phyloP scores from a whole-genome alignment of 2,797 vertebrate genomes.

The Pseudotriccus pelzelni region DNA sequence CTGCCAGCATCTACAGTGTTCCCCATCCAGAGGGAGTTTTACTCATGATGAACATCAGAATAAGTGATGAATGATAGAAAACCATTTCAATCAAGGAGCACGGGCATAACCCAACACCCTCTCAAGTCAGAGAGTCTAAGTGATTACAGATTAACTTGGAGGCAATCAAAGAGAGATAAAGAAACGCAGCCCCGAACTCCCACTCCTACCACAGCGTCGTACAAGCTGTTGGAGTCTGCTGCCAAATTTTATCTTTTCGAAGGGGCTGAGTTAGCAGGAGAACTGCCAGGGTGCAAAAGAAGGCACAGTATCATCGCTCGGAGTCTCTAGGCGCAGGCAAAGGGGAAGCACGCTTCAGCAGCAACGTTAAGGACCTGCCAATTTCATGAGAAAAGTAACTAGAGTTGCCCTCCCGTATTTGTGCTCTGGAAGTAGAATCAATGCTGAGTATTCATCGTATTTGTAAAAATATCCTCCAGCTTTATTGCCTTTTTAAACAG shows the following conservation, averaged over 20 bases:
- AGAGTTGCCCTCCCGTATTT: background rate
- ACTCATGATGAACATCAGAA: background rate
- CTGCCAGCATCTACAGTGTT: background rate
- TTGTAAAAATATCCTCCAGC: background rate
- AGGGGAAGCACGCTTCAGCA: background rate
- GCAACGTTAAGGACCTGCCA: background rate
- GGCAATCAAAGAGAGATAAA: background rate
- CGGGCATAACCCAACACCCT: background rate
- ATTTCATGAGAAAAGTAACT: background rate
- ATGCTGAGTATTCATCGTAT: accelerated
- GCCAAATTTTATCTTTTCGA: background rate
- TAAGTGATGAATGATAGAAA: background rate
- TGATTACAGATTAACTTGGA: background rate
- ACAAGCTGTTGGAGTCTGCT: background rate
- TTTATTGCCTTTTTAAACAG: background rate
- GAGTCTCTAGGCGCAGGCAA: background rate
- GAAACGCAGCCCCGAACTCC: background rate
- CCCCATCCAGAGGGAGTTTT: background rate
- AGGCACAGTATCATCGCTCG: background rate
- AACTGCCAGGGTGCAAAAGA: background rate
- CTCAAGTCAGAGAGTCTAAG: background rate
- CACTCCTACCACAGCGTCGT: accelerated
- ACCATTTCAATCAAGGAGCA: background rate
- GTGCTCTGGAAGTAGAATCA: background rate
- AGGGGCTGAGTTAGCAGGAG: background rate